Conservation (phyloP, 2,113 vertebrate genomes). For the Psittacara wagleri region DNA sequence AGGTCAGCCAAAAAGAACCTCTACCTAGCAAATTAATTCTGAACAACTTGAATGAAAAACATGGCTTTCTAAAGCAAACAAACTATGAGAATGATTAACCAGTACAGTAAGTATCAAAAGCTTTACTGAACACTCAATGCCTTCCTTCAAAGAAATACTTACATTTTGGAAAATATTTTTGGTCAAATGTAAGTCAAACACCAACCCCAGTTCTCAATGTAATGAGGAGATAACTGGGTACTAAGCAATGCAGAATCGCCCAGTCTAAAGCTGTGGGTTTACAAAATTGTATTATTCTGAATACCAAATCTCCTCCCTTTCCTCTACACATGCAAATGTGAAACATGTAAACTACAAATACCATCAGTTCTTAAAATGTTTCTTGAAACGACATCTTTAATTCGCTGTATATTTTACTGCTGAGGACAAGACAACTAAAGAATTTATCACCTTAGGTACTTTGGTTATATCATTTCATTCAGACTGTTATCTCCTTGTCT, state of each 20-base stretch:
- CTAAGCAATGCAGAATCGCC: background rate
- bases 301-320: background rate
- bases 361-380: background rate
- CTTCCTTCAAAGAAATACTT: background rate
- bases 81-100: background rate
- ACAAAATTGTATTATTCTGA: background rate
- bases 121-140: background rate
- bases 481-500: constrained; percentile 48
- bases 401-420: constrained; percentile 42
- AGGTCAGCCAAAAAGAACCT: background rate
- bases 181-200: background rate
- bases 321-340: background rate
- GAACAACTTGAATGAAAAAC: background rate
- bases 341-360: constrained; percentile 19
- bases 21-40: background rate
- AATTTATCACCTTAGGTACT: constrained; percentile 51
- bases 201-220: background rate
- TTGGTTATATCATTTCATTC: constrained; percentile 4
- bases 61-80: background rate
- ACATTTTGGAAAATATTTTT: background rate
- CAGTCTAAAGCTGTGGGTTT: background rate
- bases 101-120: background rate
- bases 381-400: constrained; percentile 18
- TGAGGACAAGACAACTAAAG: constrained; percentile 40
- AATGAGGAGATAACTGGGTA: background rate